A percentile compares a stretch with the other conserved stretches of the same genome.
These are phyloP conservation scores for Oriolus oriolus DNA, from an alignment of 2,113 vertebrate genomes.

Conservation along the genomic window DNA sequence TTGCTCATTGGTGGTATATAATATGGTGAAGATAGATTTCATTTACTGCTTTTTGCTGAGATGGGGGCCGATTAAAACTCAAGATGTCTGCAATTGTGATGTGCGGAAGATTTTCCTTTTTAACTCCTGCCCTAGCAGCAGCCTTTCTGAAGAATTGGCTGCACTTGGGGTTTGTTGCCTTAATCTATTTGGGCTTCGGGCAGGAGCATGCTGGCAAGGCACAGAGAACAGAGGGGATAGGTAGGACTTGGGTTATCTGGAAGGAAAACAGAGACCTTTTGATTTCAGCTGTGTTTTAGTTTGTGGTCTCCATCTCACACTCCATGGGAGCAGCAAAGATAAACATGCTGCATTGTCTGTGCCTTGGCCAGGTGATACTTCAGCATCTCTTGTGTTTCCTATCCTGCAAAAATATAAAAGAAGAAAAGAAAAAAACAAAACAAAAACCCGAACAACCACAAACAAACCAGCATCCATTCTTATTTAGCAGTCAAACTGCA, in stretches of 20 bases:
- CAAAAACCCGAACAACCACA: not conserved
- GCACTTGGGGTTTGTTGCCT: conserved; percentile 53
- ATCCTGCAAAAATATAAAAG: not conserved
- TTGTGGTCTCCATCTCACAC: not conserved
- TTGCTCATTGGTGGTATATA: conserved; percentile 78
- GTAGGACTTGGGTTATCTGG: conserved; percentile 60
- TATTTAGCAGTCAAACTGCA: not conserved
- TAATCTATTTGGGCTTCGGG: conserved; percentile 67
- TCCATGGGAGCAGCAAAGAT: conserved; percentile 25
- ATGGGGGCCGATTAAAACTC: conserved; percentile 64
- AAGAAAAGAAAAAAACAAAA: not conserved
- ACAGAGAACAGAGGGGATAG: conserved; percentile 50
- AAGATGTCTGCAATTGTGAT: conserved; percentile 30
- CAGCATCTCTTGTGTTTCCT: not conserved
- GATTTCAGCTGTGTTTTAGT: conserved; percentile 58
- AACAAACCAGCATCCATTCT: not conserved
- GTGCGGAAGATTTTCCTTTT: conserved; percentile 62
- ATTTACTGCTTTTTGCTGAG: conserved; percentile 59
- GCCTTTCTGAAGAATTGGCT: conserved; percentile 65
- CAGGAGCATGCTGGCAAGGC: conserved; percentile 66
- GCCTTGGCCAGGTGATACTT: not conserved
- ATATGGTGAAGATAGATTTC: conserved; percentile 76
- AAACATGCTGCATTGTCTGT: conserved; percentile 28
- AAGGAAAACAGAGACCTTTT: conserved; percentile 73
- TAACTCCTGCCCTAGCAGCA: conserved; percentile 70